phyloP scores from a whole-genome alignment of 2,888 invertebrate species.

The Stictocephala bisonia region DNA sequence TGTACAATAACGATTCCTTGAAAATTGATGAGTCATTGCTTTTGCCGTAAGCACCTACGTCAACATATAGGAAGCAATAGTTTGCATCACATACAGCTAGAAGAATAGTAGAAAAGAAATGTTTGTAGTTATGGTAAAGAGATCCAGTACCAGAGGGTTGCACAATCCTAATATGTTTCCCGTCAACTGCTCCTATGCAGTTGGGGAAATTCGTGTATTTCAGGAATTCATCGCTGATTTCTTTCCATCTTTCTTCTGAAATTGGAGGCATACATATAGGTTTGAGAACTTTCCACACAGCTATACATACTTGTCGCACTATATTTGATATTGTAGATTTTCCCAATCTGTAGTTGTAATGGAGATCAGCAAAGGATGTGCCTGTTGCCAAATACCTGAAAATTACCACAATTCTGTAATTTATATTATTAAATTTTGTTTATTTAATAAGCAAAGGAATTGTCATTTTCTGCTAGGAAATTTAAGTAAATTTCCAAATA shows the following conservation, averaged over 20 bases:
- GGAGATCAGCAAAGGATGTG: conserved; percentile 13
- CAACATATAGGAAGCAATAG: conserved; percentile 1
- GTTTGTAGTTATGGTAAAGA: conserved; percentile 43
- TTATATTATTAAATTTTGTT: too few relatives aligned
- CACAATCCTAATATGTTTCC: conserved; percentile 43
- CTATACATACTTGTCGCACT: conserved; percentile 27
- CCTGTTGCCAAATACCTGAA: conserved; percentile 8
- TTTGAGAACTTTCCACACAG: conserved; percentile 24
- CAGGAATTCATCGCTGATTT: conserved; percentile 41
- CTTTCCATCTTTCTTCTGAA: conserved; percentile 39
- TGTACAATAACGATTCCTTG: conserved; percentile 12
- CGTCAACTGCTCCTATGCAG: conserved; percentile 42
- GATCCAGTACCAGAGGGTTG: conserved; percentile 37
- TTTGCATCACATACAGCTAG: conserved; percentile 45
- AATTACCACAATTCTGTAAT: too few relatives aligned
- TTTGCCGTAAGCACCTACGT: conserved; percentile 25
- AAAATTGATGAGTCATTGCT: conserved; percentile 18
- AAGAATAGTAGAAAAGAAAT: conserved; percentile 40
- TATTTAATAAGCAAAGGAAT: too few relatives aligned
- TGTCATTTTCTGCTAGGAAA: too few relatives aligned
- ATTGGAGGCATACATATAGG: conserved; percentile 28
- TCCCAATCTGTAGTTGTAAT: conserved; percentile 19
- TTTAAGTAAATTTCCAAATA: too few relatives aligned
- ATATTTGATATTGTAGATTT: conserved; percentile 23
- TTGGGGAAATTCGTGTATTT: conserved; percentile 39